Evolutionary conservation across 2,888 invertebrate species (phyloP), one percentile per base, ranked within the genome.

Genomic region (Drosophila crucigera): DNA sequence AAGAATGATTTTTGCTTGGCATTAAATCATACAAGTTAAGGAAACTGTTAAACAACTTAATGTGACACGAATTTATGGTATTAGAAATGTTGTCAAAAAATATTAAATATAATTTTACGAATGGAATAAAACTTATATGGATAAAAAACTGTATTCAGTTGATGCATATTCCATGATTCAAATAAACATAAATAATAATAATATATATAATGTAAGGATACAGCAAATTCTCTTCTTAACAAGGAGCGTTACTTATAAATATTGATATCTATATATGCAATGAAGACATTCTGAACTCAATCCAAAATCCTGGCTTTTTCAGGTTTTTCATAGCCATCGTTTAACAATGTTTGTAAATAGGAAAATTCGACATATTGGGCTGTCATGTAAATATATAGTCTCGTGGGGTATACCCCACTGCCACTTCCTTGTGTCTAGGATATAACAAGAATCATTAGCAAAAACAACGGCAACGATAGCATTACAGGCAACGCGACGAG

Each of bases 401-500:
- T 28, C 11, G 19, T 16, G n/a, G 3, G 16, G 0, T 37, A 31
- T 50, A 33, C 43, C 28, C 37, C 0, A 14, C 0, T 6, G 14
- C 14, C 4, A 11, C 7, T 16, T n/a, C 9, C 3, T 1, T 30
- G 30, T 31, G 41, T 55, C n/a, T 52, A 75, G 78, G 71, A 67
- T 78, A 68, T 71, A 52, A 50, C 37, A 28, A 47, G 62, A 55
- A 22, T 35, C 30, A 55, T 68, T 61, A 64, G 33, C 55, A 53
- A 58, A 47, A 62, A 53, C 22, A 50, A 33, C 33, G 33, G 55
- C 30, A 63, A 58, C 22, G 50, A 31, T 67, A 80, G 64, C 33
- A 28, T 70, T 62, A 68, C 68, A 70, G 43, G 28, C 62, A 58
- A 58, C 54, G 58, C 60, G 52, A 62, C 69, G 52, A 49, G 63